phyloP scores from a whole-genome alignment of 1,140 invertebrate genomes.

The Bombus pascuorum region DNA sequence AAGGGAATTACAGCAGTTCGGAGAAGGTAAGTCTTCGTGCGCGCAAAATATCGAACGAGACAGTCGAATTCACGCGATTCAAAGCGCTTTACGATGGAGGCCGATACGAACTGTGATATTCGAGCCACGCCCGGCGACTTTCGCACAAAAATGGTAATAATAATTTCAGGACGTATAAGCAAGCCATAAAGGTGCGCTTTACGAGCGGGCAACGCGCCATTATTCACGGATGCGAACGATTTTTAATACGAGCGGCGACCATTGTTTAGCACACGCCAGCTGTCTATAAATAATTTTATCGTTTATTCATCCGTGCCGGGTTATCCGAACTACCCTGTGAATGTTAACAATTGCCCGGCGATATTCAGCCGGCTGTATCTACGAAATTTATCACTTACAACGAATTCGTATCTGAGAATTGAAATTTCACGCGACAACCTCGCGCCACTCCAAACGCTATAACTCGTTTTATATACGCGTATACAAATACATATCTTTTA shows the following conservation, averaged over 20 bases:
- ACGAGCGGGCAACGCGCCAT: slow-evolving; percentile 24
- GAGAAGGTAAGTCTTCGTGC: too few species aligned
- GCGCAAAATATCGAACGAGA: too few species aligned
- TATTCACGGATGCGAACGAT: slow-evolving; percentile 36
- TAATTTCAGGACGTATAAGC: slow-evolving; percentile 46
- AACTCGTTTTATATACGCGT: not conserved
- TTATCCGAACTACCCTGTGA: not conserved
- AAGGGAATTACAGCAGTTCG: not conserved
- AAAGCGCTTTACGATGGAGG: slow-evolving; percentile 15
- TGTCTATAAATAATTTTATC: slow-evolving; percentile 28
- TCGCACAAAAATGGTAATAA: slow-evolving; percentile 28
- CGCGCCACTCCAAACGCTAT: not conserved
- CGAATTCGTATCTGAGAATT: not conserved
- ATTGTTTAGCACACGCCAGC: slow-evolving; percentile 10
- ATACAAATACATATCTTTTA: not conserved
- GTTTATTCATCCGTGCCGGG: not conserved
- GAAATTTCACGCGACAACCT: not conserved
- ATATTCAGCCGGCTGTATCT: not conserved
- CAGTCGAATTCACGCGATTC: not conserved
- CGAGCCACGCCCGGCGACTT: not conserved
- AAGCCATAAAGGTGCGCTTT: slow-evolving; percentile 22
- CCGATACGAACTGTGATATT: not conserved
- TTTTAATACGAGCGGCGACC: slow-evolving; percentile 25
- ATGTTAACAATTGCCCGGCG: slow-evolving; percentile 4
- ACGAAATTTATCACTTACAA: not conserved